phyloP scores from a whole-genome alignment of 2,113 vertebrate species.

The Oryzias woworae region DNA sequence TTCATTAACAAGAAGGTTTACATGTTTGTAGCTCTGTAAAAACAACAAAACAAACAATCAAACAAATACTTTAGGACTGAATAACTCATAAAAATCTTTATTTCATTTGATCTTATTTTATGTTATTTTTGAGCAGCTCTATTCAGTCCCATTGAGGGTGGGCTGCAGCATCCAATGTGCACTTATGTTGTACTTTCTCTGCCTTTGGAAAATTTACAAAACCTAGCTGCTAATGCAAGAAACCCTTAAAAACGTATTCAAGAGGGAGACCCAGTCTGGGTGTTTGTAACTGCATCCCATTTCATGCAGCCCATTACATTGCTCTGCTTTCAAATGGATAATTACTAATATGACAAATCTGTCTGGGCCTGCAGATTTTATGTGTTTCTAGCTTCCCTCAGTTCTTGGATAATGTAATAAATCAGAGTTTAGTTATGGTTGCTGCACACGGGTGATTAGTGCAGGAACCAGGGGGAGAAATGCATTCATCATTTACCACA shows the following conservation, averaged over 20 bases:
- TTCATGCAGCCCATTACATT: constrained; percentile 32
- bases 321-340: constrained; percentile 50
- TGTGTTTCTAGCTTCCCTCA: constrained; percentile 33
- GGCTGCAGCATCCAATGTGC: not conserved
- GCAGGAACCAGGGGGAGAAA: constrained; percentile 26
- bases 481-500: constrained; percentile 26
- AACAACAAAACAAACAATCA: no score
- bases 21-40: no score
- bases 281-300: constrained; percentile 46
- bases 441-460: constrained; percentile 33
- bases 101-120: no score
- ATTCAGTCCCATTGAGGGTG: not conserved
- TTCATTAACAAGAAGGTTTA: no score
- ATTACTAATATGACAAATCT: constrained; percentile 51
- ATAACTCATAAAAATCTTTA: no score
- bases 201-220: not conserved
- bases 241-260: constrained; percentile 20
- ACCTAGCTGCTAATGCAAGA: constrained; percentile 22
- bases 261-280: not conserved
- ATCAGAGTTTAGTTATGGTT: constrained; percentile 45
- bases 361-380: constrained; percentile 38
- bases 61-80: no score
- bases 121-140: not conserved
- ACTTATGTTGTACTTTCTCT: constrained; percentile 21
- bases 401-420: constrained; percentile 44